Percentiles rank a stretch among this genome's conserved stretches.
These are phyloP conservation scores for Allacma fusca DNA, from an alignment of 2,888 invertebrate genomes.

Conservation along the genomic window DNA sequence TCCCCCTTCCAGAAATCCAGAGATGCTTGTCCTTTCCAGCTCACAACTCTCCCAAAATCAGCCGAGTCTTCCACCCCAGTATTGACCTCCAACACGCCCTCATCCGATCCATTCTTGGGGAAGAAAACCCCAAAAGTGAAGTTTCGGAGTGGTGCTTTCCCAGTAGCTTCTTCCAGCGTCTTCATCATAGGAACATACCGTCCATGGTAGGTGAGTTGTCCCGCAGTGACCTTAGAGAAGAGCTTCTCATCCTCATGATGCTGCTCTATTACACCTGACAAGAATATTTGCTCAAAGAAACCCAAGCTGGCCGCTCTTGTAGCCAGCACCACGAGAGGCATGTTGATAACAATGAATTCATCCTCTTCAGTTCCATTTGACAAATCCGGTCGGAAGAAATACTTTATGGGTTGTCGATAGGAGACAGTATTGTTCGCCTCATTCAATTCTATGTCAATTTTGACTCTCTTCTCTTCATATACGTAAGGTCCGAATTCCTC, in stretches of 20 bases:
- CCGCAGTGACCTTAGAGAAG: conserved; percentile 48
- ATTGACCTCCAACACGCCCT: conserved; percentile 45
- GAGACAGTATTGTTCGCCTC: conserved; percentile 48
- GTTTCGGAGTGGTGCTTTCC: conserved; percentile 40
- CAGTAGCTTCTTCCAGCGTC: conserved; percentile 42
- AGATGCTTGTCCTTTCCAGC: conserved; percentile 38
- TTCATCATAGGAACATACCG: conserved; percentile 48
- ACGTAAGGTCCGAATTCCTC: conserved; percentile 55
- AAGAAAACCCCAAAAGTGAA: conserved; percentile 48
- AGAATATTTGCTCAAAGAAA: conserved; percentile 15
- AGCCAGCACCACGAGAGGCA: conserved; percentile 53
- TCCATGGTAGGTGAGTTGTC: conserved; percentile 51
- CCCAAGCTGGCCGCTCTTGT: conserved; percentile 11
- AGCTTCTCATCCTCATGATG: conserved; percentile 44
- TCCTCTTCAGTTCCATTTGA: conserved; percentile 54
- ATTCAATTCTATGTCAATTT: conserved; percentile 50
- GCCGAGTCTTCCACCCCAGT: conserved; percentile 40
- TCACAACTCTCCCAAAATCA: conserved; percentile 40
- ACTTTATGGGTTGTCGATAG: conserved; percentile 54
- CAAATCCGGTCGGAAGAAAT: conserved; percentile 48
- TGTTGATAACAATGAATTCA: conserved; percentile 52
- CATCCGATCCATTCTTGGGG: conserved; percentile 46
- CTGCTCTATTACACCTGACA: neutral
- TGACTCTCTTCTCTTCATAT: conserved; percentile 52
- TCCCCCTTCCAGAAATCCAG: conserved; percentile 51